phyloP scores from a whole-genome alignment of 1,140 invertebrate genomes.

The Acromyrmex echinatior region DNA sequence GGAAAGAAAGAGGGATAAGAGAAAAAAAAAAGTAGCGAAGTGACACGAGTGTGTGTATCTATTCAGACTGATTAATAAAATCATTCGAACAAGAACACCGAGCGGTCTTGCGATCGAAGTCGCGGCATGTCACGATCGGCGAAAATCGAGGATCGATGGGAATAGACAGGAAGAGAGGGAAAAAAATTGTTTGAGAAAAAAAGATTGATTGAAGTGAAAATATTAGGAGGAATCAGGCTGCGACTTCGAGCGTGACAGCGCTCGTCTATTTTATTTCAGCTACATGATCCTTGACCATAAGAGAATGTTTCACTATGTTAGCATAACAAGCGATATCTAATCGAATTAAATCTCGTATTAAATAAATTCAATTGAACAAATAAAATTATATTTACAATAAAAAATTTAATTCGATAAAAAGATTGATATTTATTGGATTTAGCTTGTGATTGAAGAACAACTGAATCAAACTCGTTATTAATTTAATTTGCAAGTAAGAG shows the following conservation, averaged over 20 bases:
- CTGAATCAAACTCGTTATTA: not conserved
- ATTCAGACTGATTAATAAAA: constrained; percentile 59
- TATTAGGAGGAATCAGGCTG: constrained; percentile 12
- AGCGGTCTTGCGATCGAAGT: constrained; percentile 51
- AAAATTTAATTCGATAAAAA: not conserved
- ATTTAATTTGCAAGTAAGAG: not conserved
- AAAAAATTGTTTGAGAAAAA: not conserved
- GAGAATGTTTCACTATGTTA: not conserved
- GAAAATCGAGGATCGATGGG: not conserved
- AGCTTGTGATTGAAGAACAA: not conserved
- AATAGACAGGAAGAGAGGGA: not conserved
- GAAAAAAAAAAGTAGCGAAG: constrained; percentile 49
- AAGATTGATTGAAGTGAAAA: not conserved
- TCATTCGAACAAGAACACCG: not conserved
- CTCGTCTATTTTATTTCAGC: constrained; percentile 25
- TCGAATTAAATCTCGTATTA: constrained; percentile 6
- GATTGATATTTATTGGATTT: not conserved
- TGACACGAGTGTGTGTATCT: constrained; percentile 68
- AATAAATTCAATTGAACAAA: not conserved
- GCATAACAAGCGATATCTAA: not conserved
- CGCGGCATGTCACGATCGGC: constrained; percentile 7
- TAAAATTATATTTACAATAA: not conserved
- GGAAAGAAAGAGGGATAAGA: constrained; percentile 59
- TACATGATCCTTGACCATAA: constrained; percentile 22
- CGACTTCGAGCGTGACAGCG: constrained; percentile 52